Percentiles rank a stretch among this genome's conserved stretches.
Evolutionary conservation across 1,140 invertebrate species (phyloP).

Genomic region (Pteromalus puparum): DNA sequence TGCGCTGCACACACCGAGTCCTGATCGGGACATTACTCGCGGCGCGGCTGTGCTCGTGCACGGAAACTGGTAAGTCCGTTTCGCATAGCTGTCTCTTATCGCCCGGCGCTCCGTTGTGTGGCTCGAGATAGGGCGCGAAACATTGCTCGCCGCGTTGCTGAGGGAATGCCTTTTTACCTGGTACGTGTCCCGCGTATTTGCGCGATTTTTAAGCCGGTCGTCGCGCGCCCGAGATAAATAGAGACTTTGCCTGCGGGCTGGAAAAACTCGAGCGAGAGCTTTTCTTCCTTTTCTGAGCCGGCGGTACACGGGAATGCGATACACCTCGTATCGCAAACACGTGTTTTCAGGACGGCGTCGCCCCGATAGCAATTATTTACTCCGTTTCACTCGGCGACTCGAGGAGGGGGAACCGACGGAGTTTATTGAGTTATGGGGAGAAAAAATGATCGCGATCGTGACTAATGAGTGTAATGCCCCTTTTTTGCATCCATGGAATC

Average conservation of each 20-base stretch:
- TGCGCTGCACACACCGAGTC: background rate
- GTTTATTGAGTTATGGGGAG: background rate
- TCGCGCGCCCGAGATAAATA: background rate
- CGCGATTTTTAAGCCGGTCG: background rate
- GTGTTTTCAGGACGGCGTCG: conserved; percentile 13
- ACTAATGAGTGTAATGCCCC: no score
- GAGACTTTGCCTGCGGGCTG: background rate
- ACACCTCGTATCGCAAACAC: conserved; percentile 10
- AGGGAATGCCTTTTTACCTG: background rate
- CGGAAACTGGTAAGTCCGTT: conserved; percentile 30
- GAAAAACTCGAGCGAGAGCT: background rate
- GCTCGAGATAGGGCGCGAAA: background rate
- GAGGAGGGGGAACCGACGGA: background rate
- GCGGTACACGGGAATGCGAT: background rate
- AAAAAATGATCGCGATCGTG: background rate
- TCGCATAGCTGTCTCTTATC: conserved; percentile 34
- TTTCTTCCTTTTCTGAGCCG: background rate
- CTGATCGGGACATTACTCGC: conserved; percentile 34
- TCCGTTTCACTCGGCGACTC: background rate
- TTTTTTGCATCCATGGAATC: no score
- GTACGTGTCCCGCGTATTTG: background rate
- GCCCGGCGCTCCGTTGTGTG: background rate
- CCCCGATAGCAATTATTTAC: conserved; percentile 34
- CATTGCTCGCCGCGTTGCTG: background rate
- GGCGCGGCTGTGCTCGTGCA: background rate